Conservation (phyloP, 2,113 vertebrate genomes). For the Shinisaurus crocodilurus region DNA sequence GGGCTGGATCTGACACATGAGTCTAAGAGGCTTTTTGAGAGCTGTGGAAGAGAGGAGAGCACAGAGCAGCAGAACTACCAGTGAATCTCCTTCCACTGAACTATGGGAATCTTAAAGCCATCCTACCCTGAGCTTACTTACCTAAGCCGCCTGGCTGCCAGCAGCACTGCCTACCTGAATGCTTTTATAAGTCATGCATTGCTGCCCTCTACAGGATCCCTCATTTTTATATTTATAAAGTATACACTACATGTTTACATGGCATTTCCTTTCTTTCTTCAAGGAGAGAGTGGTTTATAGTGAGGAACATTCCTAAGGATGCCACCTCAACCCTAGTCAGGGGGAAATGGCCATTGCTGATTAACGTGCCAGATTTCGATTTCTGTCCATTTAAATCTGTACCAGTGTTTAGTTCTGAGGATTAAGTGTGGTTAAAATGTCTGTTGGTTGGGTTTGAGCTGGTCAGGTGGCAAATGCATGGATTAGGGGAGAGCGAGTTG, state of each 20-base stretch:
- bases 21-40: not conserved
- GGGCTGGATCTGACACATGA: not conserved
- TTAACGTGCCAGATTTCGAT: not conserved
- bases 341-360: not conserved
- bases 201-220: not conserved
- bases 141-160: not conserved
- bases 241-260: not conserved
- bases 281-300: not conserved
- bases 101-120: not conserved
- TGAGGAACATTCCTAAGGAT: not conserved
- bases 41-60: not conserved
- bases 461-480: not conserved
- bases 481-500: not conserved
- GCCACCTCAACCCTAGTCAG: not conserved
- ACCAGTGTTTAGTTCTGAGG: not conserved
- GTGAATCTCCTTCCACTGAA: not conserved
- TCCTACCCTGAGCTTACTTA: not conserved
- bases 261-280: not conserved
- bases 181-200: not conserved
- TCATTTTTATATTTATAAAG: not conserved
- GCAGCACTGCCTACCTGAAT: rapidly evolving
- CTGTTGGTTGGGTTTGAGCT: not conserved
- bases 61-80: not conserved
- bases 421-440: not conserved
- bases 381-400: not conserved